phyloP scores from a whole-genome alignment of 1,140 invertebrate species.

The Pseudomyrmex sp. region DNA sequence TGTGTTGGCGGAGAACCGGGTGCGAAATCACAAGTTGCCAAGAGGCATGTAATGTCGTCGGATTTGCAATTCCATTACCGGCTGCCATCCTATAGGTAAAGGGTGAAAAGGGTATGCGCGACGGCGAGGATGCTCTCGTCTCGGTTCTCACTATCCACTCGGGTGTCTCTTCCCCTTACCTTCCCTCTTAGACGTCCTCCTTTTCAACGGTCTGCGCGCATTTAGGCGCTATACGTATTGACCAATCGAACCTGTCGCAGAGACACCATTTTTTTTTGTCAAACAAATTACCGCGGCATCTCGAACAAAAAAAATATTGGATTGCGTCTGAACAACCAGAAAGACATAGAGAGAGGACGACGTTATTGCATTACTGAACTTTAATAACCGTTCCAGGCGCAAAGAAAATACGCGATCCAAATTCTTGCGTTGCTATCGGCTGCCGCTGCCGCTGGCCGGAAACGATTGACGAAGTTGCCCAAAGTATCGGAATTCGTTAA shows the following conservation, averaged over 20 bases:
- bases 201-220: conserved; percentile 43
- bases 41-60: conserved; percentile 84
- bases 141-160: conserved; percentile 50
- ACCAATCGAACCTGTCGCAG: neutral
- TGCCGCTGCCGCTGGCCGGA: neutral
- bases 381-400: conserved; percentile 46
- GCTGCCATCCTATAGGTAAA: conserved; percentile 71
- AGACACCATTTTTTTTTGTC: conserved; percentile 35
- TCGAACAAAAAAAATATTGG: neutral
- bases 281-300: neutral
- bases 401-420: conserved; percentile 66
- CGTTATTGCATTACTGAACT: conserved; percentile 51
- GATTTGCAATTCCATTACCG: conserved; percentile 84
- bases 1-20: conserved; percentile 75
- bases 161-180: neutral
- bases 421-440: conserved; percentile 22
- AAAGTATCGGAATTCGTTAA: conserved; percentile 56
- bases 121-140: conserved; percentile 62
- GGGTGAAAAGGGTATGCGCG: conserved; percentile 74
- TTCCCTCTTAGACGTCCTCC: conserved; percentile 10
- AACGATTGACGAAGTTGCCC: conserved; percentile 7
- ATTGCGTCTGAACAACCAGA: neutral
- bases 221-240: conserved; percentile 40
- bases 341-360: neutral
- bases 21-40: conserved; percentile 84